These are phyloP conservation scores for Lottia scabra DNA, from an alignment of 2,888 invertebrate genomes.

Conservation along the genomic window DNA sequence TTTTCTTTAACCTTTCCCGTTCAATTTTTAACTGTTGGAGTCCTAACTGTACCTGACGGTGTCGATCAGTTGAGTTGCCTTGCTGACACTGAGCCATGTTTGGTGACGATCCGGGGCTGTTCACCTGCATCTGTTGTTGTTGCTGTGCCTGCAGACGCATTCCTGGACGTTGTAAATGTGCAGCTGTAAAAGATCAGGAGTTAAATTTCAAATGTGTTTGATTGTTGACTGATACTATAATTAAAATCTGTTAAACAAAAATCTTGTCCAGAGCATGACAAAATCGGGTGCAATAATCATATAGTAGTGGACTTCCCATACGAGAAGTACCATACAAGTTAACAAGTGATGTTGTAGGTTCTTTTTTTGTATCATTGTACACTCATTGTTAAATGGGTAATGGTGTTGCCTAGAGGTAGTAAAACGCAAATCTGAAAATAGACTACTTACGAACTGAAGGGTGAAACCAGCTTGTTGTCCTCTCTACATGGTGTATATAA, in stretches of 20 bases:
- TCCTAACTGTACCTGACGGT: conserved; percentile 70
- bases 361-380: too few species aligned
- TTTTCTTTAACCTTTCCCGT: conserved; percentile 86
- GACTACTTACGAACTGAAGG: conserved; percentile 82
- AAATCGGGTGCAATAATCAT: too few species aligned
- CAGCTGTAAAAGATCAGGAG: conserved; percentile 21
- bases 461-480: conserved; percentile 98
- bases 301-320: too few species aligned
- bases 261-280: too few species aligned
- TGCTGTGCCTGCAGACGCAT: conserved; percentile 66
- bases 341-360: too few species aligned
- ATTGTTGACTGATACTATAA: too few species aligned
- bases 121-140: conserved; percentile 70
- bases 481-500: conserved; percentile 71
- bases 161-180: conserved; percentile 35
- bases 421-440: background rate
- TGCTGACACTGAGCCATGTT: conserved; percentile 33
- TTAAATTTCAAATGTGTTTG: too few species aligned
- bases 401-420: too few species aligned
- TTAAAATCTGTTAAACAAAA: too few species aligned
- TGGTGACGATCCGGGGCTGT: conserved; percentile 32
- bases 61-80: conserved; percentile 27
- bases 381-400: too few species aligned
- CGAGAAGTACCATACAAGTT: too few species aligned
- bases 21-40: conserved; percentile 82